These are phyloP conservation scores for Borostomias antarcticus DNA, from an alignment of 2,797 vertebrate genomes.

Conservation along the genomic window DNA sequence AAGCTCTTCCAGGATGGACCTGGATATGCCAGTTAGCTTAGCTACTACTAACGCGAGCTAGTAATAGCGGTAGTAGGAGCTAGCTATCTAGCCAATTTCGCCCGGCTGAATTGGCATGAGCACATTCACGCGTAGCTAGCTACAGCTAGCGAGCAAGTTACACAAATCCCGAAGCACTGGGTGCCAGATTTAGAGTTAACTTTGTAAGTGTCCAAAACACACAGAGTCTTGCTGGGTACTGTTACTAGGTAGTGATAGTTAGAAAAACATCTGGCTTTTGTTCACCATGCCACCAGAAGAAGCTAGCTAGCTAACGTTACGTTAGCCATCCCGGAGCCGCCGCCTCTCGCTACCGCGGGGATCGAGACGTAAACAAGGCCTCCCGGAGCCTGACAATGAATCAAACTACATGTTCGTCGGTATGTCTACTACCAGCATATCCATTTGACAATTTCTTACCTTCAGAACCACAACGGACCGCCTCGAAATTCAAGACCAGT, in stretches of 20 bases:
- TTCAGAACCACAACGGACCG: slow-evolving; percentile 33
- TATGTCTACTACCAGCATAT: background rate
- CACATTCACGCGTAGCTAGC: too few relatives aligned
- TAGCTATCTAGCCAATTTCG: too few relatives aligned
- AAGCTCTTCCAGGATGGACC: too few relatives aligned
- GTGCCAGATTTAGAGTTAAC: too few relatives aligned
- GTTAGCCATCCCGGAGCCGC: slow-evolving; percentile 15
- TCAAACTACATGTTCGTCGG: slow-evolving; percentile 12
- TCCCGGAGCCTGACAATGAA: slow-evolving; percentile 34
- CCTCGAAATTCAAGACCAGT: slow-evolving; percentile 31
- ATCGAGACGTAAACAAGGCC: slow-evolving; percentile 85
- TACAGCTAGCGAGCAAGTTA: too few relatives aligned
- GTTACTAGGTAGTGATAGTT: too few relatives aligned
- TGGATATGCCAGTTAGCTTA: too few relatives aligned
- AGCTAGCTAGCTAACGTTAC: slow-evolving; percentile 22
- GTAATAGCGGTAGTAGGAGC: background rate
- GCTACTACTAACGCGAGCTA: background rate
- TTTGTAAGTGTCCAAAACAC: too few relatives aligned
- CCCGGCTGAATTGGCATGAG: too few relatives aligned
- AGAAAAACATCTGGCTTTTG: background rate
- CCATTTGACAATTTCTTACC: slow-evolving; percentile 61
- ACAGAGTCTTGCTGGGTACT: too few relatives aligned
- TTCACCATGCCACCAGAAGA: too few relatives aligned
- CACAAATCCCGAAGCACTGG: too few relatives aligned
- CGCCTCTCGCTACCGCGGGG: slow-evolving; percentile 66